Evolutionary conservation across 1,140 invertebrate genomes (phyloP), one percentile per base, ranked within the genome.

Genomic region (Drosophila watanabei): DNA sequence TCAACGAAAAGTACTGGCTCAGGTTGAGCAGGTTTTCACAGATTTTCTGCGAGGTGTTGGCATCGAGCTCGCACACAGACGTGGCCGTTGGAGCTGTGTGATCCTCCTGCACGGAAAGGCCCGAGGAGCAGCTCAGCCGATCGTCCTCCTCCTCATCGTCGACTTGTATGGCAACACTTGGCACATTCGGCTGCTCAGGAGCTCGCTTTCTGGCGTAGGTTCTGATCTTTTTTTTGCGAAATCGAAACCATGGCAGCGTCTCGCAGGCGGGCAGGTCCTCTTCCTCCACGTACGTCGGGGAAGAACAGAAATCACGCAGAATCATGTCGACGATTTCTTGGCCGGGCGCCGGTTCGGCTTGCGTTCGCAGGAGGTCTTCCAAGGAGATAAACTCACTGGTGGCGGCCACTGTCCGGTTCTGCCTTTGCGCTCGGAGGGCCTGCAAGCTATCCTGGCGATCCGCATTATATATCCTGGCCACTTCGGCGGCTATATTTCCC

Each of bases 1-100:
- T 66, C 24, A 75, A 51, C 1, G 64, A 62, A 24, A 86, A 82
- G 33, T 66, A 90, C 60, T 85, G 62, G 41, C 79, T 80, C 1
- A 90, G 45, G 39, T 91, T 90, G 2, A 72, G 43, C 1, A 90
- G 35, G 49, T 90, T 90, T 46, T 90, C 75, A n/a, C 69, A 77
- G 7, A 90, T 77, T 30, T 56, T 80, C 32, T 86, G 87, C 8
- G 86, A 86, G 8, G 61, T 72, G 20, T 78, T 80, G 5, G 35
- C 52, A 72, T 91, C 72, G 16, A 90, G 63, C 7, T 41, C 39
- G 28, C 61, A 56, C 2, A 82, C 45, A 0, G 28, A 37, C 13
- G 54, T 66, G 6, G 46, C 56, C 13, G 56, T 18, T 5, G 43
- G 64, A 18, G 49, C 45, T 10, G 51, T 60, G 18, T 35, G 46